Conservation (phyloP, 2,797 vertebrate species). For the Clarias laeviceps region DNA sequence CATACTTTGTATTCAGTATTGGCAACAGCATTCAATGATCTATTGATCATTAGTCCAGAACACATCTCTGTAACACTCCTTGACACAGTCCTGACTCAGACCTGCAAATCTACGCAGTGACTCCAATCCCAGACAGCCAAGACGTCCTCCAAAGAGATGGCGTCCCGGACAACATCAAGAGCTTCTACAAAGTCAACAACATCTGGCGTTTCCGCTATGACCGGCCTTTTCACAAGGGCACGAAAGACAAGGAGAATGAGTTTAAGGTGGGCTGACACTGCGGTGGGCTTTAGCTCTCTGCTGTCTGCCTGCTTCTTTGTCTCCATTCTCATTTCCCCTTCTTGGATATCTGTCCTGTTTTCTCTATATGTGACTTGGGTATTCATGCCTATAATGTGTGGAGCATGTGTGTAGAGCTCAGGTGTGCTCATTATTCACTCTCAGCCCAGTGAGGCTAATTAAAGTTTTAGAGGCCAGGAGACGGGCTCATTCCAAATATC, state of each 20-base stretch:
- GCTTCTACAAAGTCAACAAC: slow-evolving; percentile 98
- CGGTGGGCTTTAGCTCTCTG: neutral
- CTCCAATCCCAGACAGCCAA: slow-evolving; percentile 95
- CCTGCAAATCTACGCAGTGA: slow-evolving; percentile 97
- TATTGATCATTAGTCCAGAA: slow-evolving; percentile 4
- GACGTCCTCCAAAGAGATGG: slow-evolving; percentile 95
- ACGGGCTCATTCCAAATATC: slow-evolving; percentile 56
- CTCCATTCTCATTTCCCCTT: slow-evolving; percentile 4
- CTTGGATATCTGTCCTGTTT: slow-evolving; percentile 50
- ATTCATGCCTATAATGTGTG: slow-evolving; percentile 47
- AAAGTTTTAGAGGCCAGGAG: slow-evolving; percentile 59
- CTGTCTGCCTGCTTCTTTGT: neutral
- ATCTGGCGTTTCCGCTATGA: slow-evolving; percentile 97
- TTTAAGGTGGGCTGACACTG: slow-evolving; percentile 85
- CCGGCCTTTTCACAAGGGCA: slow-evolving; percentile 94
- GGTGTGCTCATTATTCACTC: slow-evolving; percentile 63
- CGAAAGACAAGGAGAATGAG: slow-evolving; percentile 98
- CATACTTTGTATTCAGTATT: neutral
- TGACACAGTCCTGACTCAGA: slow-evolving; percentile 71
- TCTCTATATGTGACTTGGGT: slow-evolving; percentile 50
- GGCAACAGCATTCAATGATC: neutral
- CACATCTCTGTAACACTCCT: slow-evolving; percentile 54
- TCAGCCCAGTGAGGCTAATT: slow-evolving; percentile 60
- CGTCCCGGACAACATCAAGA: slow-evolving; percentile 98
- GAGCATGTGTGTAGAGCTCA: slow-evolving; percentile 53